Conservation (phyloP, 2,797 vertebrate genomes). For the Thamnophis elegans region DNA sequence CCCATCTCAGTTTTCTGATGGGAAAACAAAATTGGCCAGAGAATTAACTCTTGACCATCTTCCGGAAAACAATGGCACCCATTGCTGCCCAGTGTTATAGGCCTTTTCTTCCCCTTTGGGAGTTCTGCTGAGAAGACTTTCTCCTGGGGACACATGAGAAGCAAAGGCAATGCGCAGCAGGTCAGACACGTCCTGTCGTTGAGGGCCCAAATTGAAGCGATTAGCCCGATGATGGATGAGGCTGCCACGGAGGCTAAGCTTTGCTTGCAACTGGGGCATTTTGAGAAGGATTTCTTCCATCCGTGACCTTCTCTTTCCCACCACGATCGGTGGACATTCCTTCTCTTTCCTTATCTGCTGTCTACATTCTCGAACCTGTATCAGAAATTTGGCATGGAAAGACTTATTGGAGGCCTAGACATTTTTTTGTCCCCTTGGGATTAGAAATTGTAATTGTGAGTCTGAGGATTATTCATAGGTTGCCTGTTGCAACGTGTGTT, state of each 20-base stretch:
- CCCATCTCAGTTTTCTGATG: conserved; percentile 22
- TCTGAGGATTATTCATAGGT: too few relatives aligned
- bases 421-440: not conserved
- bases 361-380: too few relatives aligned
- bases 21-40: conserved; percentile 10
- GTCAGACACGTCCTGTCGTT: not conserved
- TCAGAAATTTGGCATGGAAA: not conserved
- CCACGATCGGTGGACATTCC: not conserved
- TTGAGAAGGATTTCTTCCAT: rapidly evolving
- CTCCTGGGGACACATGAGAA: conserved; percentile 54
- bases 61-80: conserved; percentile 26
- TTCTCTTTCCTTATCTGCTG: not conserved
- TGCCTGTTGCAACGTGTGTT: not conserved
- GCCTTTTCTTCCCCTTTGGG: conserved; percentile 40
- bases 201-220: conserved; percentile 2
- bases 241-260: not conserved
- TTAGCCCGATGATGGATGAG: conserved; percentile 28
- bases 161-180: conserved; percentile 29
- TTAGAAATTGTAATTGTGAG: not conserved
- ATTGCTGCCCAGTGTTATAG: conserved; percentile 51
- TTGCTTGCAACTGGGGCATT: not conserved
- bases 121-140: conserved; percentile 40
- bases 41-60: conserved; percentile 8
- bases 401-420: not conserved
- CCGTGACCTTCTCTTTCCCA: not conserved